phyloP scores from a whole-genome alignment of 2,888 invertebrate genomes.

The Limenitis camilla region DNA sequence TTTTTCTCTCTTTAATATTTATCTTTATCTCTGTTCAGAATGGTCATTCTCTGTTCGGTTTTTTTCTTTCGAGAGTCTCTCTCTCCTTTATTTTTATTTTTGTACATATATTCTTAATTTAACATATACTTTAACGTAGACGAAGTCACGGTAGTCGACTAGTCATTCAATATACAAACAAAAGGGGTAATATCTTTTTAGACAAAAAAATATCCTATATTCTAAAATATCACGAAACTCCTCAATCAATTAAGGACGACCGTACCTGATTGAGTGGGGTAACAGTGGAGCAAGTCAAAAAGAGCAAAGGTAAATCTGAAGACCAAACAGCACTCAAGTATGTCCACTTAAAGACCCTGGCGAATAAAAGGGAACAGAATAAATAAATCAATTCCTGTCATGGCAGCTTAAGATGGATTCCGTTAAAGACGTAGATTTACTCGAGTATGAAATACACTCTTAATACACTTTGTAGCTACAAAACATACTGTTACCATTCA shows the following conservation, averaged over 20 bases:
- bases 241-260: conserved; percentile 18
- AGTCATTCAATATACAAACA: not conserved
- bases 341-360: conserved; percentile 62
- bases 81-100: too few species aligned
- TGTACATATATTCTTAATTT: too few species aligned
- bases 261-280: conserved; percentile 60
- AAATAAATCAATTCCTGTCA: conserved; percentile 59
- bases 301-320: conserved; percentile 71
- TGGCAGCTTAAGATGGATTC: conserved; percentile 29
- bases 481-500: too few species aligned
- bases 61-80: too few species aligned
- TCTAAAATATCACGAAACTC: not conserved
- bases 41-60: too few species aligned
- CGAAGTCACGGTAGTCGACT: too few species aligned
- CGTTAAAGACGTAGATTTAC: conserved; percentile 19
- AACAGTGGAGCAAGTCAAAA: conserved; percentile 56
- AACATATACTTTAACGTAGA: too few species aligned
- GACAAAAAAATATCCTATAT: not conserved
- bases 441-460: conserved; percentile 18
- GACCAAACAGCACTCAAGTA: conserved; percentile 69
- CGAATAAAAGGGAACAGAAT: conserved; percentile 53
- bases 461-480: conserved; percentile 1
- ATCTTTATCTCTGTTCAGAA: too few species aligned
- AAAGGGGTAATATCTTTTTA: not conserved
- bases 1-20: too few species aligned